A percentile compares a stretch with the other conserved stretches of the same genome.
Conservation (phyloP, 2,113 vertebrate genomes). For the Cygnus atratus region DNA sequence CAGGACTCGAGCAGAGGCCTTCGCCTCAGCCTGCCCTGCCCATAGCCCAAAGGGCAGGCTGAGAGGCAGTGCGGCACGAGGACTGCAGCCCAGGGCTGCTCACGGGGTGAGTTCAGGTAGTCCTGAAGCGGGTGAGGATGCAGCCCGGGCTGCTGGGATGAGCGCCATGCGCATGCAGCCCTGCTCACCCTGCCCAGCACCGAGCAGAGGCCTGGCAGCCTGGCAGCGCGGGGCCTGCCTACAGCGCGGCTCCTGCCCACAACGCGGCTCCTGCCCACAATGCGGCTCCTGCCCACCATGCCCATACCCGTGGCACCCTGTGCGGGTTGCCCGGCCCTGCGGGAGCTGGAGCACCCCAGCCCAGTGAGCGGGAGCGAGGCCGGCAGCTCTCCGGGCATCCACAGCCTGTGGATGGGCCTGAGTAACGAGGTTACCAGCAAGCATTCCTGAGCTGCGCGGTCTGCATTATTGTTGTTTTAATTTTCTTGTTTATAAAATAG, state of each 20-base stretch:
- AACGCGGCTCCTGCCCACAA: no score
- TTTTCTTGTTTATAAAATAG: slow-evolving; percentile 11
- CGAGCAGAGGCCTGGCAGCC: no score
- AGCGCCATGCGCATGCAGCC: fast-evolving
- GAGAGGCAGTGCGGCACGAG: fast-evolving
- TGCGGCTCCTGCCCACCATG: no score
- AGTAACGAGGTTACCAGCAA: fast-evolving
- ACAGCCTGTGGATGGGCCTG: fast-evolving
- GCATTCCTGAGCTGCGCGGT: not conserved
- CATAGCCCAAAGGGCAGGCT: fast-evolving
- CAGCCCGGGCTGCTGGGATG: not conserved
- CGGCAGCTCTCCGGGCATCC: not conserved
- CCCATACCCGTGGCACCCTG: no score
- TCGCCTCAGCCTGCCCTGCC: no score
- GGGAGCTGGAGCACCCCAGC: no score
- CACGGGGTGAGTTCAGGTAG: fast-evolving
- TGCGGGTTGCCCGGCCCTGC: no score
- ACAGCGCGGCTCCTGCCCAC: no score
- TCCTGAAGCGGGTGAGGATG: fast-evolving
- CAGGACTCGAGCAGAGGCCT: not conserved
- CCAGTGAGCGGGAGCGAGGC: no score
- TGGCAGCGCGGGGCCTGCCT: no score
- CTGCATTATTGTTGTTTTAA: not conserved
- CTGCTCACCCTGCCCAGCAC: fast-evolving
- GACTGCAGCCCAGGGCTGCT: fast-evolving